Evolutionary conservation across 2,888 invertebrate genomes (phyloP).

Genomic region (Stenodema calcarata): DNA sequence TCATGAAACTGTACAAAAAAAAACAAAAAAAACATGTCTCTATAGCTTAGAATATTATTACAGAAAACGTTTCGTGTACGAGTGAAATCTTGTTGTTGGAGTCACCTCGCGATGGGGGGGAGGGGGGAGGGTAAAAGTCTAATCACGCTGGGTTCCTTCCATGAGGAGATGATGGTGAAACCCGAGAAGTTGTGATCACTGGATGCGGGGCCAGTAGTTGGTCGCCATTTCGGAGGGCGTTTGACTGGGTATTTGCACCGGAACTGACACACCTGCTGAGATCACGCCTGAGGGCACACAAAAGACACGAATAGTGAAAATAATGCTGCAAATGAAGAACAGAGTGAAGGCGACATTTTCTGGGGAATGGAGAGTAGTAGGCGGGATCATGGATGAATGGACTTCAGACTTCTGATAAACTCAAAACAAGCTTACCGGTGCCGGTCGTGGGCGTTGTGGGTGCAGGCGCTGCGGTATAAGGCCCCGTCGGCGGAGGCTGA

Average conservation of each 20-base stretch:
- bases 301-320: background rate
- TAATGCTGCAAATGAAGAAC: background rate
- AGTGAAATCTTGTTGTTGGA: background rate
- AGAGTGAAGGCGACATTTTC: no score
- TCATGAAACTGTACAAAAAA: background rate
- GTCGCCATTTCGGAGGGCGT: constrained; percentile 67
- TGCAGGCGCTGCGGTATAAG: constrained; percentile 60
- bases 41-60: background rate
- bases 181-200: constrained; percentile 92
- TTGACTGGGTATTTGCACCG: constrained; percentile 89
- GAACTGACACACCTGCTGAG: constrained; percentile 90
- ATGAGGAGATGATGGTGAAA: constrained; percentile 78
- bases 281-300: constrained; percentile 75
- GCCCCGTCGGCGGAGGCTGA: constrained; percentile 61
- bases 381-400: no score
- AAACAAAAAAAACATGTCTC: background rate
- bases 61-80: background rate
- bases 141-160: constrained; percentile 58
- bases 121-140: background rate
- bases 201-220: constrained; percentile 90
- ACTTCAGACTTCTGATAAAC: no score
- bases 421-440: constrained; percentile 56
- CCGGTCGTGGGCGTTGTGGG: constrained; percentile 61
- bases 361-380: no score
- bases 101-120: no score